Base-by-base conservation (phyloP, 2,113 vertebrate genomes). In the Sigmodon hispidus region DNA sequence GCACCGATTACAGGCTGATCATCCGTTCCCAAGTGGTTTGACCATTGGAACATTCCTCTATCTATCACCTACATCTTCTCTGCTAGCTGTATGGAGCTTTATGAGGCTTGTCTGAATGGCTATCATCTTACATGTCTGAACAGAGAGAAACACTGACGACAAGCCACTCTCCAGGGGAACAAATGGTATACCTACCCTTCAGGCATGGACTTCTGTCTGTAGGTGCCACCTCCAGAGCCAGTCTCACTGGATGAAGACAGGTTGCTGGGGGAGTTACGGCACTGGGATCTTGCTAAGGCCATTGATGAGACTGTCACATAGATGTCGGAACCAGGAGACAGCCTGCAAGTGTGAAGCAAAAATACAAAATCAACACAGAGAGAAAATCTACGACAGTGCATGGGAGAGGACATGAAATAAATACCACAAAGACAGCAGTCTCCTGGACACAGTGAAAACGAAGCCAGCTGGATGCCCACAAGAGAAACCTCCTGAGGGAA, bases 251-350 rank as follows among this genome's bases (percentile, higher is more conserved):
- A 98, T 80, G 99, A 99, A 36, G 99, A 98, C 13, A 99, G 96
- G 97, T 98, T 99, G 98, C 99, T 98, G 22, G 99, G 99, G 94
- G 99, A 99, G 97, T 99, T 99, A 11, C 99, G 99, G 96, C 99
- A 99, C 90, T 99, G 98, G 7, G 99, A 99, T 95, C 99, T 98
- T 43, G 99, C 99, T 97, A 99, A 98, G 90, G 99, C 99, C 55
- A 99, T 99, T 95, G 99, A 99, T 77, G 99, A 99, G 61, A 99
- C 99, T 0, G 99, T 98, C 94, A 99, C 99, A 0, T 99, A 99
- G 98, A 99, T 99, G 76, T 99, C 99, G 0, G 99, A 99, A 52
- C 99, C 99, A 1, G 99, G 99, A 94, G 99, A 99, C 96, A 99
- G 98, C 98, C 99, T 99, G 98, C 59, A 43, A 50, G 89, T 93